Evolutionary conservation across 2,888 invertebrate genomes (phyloP).

Genomic region (Drosophila cognata): DNA sequence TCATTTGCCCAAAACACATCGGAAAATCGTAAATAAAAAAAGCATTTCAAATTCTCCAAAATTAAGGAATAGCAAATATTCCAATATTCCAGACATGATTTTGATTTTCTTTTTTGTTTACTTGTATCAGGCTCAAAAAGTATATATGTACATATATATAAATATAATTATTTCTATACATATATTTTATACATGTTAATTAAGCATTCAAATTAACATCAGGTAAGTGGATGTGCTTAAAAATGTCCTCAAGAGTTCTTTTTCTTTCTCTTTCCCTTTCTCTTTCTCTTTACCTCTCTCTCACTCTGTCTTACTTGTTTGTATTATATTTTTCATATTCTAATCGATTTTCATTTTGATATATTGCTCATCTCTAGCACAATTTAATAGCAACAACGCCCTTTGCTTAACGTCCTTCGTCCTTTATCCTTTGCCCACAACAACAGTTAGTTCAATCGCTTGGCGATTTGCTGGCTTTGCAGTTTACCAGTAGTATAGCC

Average conservation of each 20-base stretch:
- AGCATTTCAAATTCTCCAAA: not conserved
- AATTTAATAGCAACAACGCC: not conserved
- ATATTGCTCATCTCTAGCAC: constrained; percentile 30
- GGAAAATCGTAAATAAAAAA: not conserved
- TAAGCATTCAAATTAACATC: not conserved
- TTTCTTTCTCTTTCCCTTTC: not conserved
- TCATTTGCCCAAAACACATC: not conserved
- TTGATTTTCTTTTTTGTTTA: not conserved
- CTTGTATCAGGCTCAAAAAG: not conserved
- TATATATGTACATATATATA: not conserved
- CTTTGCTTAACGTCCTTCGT: not conserved
- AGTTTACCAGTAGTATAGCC: constrained; percentile 46
- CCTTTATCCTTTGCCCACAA: constrained; percentile 5
- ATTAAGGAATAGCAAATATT: not conserved
- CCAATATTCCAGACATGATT: not conserved
- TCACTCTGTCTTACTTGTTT: not conserved
- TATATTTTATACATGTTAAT: not conserved
- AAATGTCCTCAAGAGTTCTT: not conserved
- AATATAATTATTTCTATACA: not conserved
- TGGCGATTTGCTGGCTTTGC: constrained; percentile 64
- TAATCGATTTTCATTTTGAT: not conserved
- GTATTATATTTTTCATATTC: not conserved
- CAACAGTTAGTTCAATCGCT: constrained; percentile 55
- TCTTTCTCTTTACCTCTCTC: fast-evolving
- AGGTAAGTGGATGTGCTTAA: not conserved